Evolutionary conservation across 92 coral and sea anemone genomes (phyloP).

Genomic region (Siderastrea radians): DNA sequence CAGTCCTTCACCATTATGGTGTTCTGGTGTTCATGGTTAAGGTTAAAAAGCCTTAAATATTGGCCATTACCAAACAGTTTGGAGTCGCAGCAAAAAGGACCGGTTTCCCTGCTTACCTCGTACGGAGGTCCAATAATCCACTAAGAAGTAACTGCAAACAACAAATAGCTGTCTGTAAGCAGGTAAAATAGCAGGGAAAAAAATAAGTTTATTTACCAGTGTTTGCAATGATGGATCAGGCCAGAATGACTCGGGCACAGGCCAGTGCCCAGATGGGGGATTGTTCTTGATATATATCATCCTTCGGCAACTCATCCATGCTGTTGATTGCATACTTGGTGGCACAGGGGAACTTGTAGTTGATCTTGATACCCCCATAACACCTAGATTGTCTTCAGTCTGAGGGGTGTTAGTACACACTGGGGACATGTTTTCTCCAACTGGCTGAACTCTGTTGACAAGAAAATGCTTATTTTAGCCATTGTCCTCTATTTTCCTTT

Average conservation of each 20-base stretch:
- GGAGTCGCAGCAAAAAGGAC: too few relatives aligned
- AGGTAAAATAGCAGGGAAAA: neutral
- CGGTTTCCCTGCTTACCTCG: too few relatives aligned
- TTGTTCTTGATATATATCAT: conserved; percentile 95
- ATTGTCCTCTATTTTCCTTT: too few relatives aligned
- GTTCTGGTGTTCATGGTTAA: too few relatives aligned
- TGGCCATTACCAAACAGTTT: too few relatives aligned
- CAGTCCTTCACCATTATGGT: too few relatives aligned
- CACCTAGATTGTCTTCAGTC: conserved; percentile 64
- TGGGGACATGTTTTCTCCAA: conserved; percentile 51
- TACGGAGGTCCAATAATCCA: too few relatives aligned
- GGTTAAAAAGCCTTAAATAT: too few relatives aligned
- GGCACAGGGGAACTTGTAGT: conserved; percentile 94
- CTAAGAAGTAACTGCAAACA: too few relatives aligned
- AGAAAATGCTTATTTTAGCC: neutral
- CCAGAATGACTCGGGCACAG: conserved; percentile 97
- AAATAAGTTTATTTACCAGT: conserved; percentile 67
- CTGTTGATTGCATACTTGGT: conserved; percentile 78
- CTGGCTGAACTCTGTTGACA: neutral
- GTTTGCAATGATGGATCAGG: conserved; percentile 89
- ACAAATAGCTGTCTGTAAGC: too few relatives aligned
- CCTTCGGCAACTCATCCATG: conserved; percentile 96
- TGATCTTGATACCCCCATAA: conserved; percentile 76
- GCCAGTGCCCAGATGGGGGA: conserved; percentile 98
- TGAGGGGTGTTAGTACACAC: conserved; percentile 45